phyloP scores from a whole-genome alignment of 2,113 vertebrate species.

The Cebus imitator region DNA sequence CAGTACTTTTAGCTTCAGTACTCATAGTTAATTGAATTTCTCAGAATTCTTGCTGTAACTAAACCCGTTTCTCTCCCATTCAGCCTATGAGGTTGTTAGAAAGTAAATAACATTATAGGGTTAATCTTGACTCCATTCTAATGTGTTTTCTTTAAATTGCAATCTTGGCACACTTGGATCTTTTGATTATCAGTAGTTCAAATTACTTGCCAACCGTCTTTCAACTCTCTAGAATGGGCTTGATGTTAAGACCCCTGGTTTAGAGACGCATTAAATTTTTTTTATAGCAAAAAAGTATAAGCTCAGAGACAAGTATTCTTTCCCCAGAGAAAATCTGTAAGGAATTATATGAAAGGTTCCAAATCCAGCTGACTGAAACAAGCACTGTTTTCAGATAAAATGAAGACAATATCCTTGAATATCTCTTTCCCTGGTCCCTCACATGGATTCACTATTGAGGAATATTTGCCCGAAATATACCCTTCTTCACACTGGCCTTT shows the following conservation, averaged over 20 bases:
- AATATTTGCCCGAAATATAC: neutral
- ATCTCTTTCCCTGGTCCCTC: neutral
- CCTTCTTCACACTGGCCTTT: neutral
- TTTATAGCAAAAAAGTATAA: neutral
- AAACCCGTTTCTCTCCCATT: neutral
- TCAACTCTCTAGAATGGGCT: neutral
- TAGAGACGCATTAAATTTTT: neutral
- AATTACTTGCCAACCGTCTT: neutral
- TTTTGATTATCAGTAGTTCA: neutral
- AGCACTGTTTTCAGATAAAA: neutral
- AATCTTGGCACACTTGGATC: neutral
- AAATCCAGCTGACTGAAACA: neutral
- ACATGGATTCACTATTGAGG: neutral
- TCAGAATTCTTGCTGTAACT: neutral
- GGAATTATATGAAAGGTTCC: neutral
- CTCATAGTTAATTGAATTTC: conserved; percentile 61
- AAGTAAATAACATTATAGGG: neutral
- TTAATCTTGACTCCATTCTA: conserved; percentile 35
- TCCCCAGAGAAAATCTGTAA: neutral
- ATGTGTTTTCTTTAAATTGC: neutral
- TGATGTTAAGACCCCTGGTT: neutral
- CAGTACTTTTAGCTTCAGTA: neutral
- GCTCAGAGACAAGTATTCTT: neutral
- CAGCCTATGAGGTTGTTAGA: neutral
- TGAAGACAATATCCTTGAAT: neutral